A percentile compares a stretch with the other conserved stretches of the same genome.
Evolutionary conservation across 2,797 vertebrate species (phyloP).

Genomic region (Anableps anableps): DNA sequence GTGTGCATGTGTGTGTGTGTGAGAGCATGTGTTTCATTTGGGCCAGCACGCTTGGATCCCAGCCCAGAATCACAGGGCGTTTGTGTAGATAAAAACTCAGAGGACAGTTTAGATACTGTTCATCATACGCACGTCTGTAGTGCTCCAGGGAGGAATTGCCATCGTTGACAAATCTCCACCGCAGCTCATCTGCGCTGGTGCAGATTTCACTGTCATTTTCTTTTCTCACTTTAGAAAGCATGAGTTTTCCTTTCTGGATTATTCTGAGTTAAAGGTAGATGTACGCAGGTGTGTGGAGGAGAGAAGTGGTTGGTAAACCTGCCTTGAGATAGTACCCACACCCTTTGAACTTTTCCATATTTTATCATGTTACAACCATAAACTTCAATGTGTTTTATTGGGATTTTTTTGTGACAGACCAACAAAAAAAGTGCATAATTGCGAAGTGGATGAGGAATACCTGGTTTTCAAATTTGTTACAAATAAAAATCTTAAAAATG

Average conservation of each 20-base stretch:
- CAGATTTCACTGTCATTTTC: conserved; percentile 35
- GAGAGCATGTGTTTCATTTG: conserved; percentile 59
- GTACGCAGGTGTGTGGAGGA: conserved; percentile 16
- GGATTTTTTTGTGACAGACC: background rate
- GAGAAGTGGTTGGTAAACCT: background rate
- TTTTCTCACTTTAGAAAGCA: conserved; percentile 34
- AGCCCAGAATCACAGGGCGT: conserved; percentile 60
- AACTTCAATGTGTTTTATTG: background rate
- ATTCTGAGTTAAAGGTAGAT: conserved; percentile 24
- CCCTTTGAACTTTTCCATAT: background rate
- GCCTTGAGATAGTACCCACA: background rate
- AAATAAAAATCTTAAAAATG: background rate
- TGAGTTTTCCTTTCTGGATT: conserved; percentile 17
- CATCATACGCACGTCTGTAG: conserved; percentile 65
- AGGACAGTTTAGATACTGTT: conserved; percentile 76
- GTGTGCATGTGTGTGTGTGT: conserved; percentile 36
- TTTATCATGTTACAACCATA: background rate
- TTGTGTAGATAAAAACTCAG: conserved; percentile 69
- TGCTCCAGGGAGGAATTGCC: conserved; percentile 68
- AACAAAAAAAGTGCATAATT: background rate
- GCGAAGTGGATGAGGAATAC: background rate
- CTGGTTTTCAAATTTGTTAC: too few relatives aligned
- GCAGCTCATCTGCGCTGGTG: conserved; percentile 46
- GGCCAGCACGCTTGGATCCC: conserved; percentile 58
- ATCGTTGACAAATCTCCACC: conserved; percentile 68